These are phyloP conservation scores for Himalopsyche japonica DNA, from an alignment of 2,888 invertebrate genomes.

Conservation along the genomic window DNA sequence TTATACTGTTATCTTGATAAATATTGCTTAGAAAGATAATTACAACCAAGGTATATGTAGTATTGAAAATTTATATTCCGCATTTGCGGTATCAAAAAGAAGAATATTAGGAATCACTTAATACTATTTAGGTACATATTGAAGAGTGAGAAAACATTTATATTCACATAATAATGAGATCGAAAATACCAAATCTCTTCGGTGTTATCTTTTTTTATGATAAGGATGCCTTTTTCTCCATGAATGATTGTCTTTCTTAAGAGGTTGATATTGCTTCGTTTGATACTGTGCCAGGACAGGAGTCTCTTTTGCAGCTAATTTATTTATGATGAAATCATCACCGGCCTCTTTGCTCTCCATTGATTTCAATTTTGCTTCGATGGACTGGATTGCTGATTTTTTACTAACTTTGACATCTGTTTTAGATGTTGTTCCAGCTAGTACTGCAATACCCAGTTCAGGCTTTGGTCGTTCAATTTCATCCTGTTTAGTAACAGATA, in stretches of 20 bases:
- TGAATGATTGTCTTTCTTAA: conserved; percentile 48
- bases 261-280: conserved; percentile 54
- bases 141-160: neutral
- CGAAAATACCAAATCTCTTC: neutral
- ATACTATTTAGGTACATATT: conserved; percentile 4
- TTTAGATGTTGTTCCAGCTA: conserved; percentile 64
- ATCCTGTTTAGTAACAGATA: conserved; percentile 57
- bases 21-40: no score
- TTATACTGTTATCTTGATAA: no score
- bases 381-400: conserved; percentile 82
- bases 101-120: conserved; percentile 2
- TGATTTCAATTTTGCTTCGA: conserved; percentile 83
- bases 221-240: conserved; percentile 57
- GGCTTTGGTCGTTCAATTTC: conserved; percentile 76
- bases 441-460: conserved; percentile 75
- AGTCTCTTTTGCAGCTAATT: conserved; percentile 66
- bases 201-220: conserved; percentile 54
- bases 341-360: conserved; percentile 72
- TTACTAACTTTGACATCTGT: conserved; percentile 70
- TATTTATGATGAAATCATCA: conserved; percentile 76
- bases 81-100: neutral
- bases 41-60: no score
- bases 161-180: neutral
- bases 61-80: no score
- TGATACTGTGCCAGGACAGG: conserved; percentile 74